Conservation (phyloP, 2,888 invertebrate genomes). For the Caenorhabditis becei region DNA sequence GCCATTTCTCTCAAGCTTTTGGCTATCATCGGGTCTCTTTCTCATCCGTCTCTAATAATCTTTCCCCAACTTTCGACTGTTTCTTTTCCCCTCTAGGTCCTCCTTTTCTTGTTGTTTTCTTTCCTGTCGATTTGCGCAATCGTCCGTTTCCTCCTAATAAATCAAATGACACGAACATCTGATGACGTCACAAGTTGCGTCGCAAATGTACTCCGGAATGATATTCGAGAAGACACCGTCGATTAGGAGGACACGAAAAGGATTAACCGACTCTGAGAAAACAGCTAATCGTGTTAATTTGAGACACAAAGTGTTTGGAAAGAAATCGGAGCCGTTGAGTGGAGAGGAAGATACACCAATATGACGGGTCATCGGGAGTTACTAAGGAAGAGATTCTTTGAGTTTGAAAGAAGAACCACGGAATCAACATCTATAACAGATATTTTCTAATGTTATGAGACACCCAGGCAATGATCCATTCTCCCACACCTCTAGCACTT, state of each 20-base stretch:
- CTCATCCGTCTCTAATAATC: slow-evolving; percentile 10
- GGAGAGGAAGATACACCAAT: background rate
- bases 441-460: too few species aligned
- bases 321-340: background rate
- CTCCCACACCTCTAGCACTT: too few species aligned
- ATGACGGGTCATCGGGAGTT: too few species aligned
- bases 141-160: slow-evolving; percentile 33
- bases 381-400: slow-evolving; percentile 3
- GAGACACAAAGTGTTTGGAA: slow-evolving; percentile 25
- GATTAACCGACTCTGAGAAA: slow-evolving; percentile 40
- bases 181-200: slow-evolving; percentile 37
- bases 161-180: slow-evolving; percentile 23
- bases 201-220: background rate
- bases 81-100: background rate
- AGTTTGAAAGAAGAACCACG: too few species aligned
- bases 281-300: slow-evolving; percentile 33
- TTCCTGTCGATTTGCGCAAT: background rate
- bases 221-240: slow-evolving; percentile 20
- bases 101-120: background rate
- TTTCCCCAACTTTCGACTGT: background rate
- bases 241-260: slow-evolving; percentile 24
- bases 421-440: too few species aligned
- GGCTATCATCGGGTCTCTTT: background rate
- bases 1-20: slow-evolving; percentile 9
- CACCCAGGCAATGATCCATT: too few species aligned